Base-by-base conservation (phyloP, 2,888 invertebrate genomes). In the Netelia fuscicornis region DNA sequence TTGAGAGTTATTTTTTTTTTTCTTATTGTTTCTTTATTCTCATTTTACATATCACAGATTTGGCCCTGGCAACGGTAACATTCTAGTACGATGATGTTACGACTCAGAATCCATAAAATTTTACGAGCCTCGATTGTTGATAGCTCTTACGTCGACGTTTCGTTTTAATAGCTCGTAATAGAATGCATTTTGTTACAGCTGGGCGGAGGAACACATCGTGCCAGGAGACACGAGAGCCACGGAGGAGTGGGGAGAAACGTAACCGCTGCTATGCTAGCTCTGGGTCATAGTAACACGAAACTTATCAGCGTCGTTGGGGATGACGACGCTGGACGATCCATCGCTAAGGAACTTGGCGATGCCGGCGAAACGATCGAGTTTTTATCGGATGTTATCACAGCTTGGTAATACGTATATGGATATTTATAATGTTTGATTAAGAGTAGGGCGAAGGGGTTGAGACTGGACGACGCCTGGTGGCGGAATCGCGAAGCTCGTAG, bases 241-340 rank as follows among this genome's bases (percentile, higher is more conserved):
- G 99, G 99, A 11, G 99, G 99, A 13, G 99, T 99, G 0, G 99
- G 96, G 0, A 95, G 99, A 72, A 99, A 99, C 93, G 95, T 99
- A 76, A 98, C 98, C 1, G 98, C 98, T 90, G 98, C 97, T 23
- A 94, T 99, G 72, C 95, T 95, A 89, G 96, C 97, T 89, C 95
- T 98, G 42, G 96, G 96, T 52, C 95, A 95, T 68, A 89, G 91
- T 10, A 90, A 92, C 60, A 92, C 93, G 9, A 90, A 89, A 86
- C 87, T 93, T 54, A 88, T 93, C 86, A 92, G 92, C 23, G 91
- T 91, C 56, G 90, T 93, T 64, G 93, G 93, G 54, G 86, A 91
- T 70, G 93, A 93, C 83, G 88, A 90, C 17, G 88, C 90, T 54
- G 93, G 93, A 10, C 87, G 87, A 80, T 87, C 86, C 25, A 88